phyloP scores from a whole-genome alignment of 1,140 invertebrate genomes.

The Apis mellifera region DNA sequence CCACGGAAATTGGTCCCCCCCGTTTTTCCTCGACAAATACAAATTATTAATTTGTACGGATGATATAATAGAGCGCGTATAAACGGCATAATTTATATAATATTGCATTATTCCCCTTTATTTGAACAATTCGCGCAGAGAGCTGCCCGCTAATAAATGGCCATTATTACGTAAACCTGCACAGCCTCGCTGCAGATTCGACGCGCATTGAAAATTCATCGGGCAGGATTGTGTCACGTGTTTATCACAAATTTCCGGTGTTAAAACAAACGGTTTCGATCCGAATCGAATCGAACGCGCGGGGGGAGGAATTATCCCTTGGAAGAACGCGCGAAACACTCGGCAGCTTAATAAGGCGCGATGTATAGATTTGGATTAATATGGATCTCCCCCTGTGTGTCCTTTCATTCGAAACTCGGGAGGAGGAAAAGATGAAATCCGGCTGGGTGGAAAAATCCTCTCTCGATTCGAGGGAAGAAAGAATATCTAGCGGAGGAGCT shows the following conservation, averaged over 20 bases:
- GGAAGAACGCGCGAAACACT: too few species aligned
- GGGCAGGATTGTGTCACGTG: neutral
- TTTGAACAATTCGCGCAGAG: neutral
- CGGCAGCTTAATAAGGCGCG: too few species aligned
- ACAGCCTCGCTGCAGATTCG: too few species aligned
- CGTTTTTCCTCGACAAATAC: too few species aligned
- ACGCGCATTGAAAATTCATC: neutral
- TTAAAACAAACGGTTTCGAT: constrained; percentile 19
- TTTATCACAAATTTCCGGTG: constrained; percentile 18
- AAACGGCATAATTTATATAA: neutral
- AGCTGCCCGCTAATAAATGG: neutral
- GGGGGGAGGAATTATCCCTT: constrained; percentile 16
- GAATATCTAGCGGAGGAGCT: constrained; percentile 12
- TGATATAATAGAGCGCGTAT: too few species aligned
- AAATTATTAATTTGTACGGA: constrained; percentile 1
- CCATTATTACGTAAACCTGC: neutral
- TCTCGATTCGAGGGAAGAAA: neutral
- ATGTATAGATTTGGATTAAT: neutral
- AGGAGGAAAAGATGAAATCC: too few species aligned
- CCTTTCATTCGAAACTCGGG: neutral
- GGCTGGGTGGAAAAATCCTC: too few species aligned
- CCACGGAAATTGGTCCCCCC: too few species aligned
- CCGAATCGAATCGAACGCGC: constrained; percentile 18
- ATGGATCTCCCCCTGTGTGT: neutral
- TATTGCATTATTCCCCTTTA: neutral